Base-by-base conservation (phyloP, 2,888 invertebrate genomes). In the Pediacus dermestoides region DNA sequence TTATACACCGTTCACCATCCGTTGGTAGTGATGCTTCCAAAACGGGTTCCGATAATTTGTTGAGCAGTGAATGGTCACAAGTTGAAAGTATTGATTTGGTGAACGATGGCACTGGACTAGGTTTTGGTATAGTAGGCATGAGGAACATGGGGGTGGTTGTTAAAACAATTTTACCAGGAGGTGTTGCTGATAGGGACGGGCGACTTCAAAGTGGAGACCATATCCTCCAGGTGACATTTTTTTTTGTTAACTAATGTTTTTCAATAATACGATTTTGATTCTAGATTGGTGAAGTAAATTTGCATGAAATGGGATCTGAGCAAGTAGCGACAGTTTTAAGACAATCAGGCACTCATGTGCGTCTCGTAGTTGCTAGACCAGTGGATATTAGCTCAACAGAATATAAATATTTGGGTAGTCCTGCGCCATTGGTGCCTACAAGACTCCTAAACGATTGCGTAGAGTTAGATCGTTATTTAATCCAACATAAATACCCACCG, bases 91-190 rank as follows among this genome's bases (percentile, higher is more conserved):
- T 99, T 58, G 95, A 97, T 67, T 76, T 99, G 48, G 85, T 94
- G 28, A 97, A 97, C 71, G 97, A 97, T 78, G 96, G 95, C 44
- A 90, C 93, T 42, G 96, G 96, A 16, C 80, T 99, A 53, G 99
- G 99, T 22, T 99, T 99, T 74, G 99, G 91, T 63, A 99, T 99
- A 60, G 95, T 99, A 61, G 97, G 97, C 13, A 91, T 90, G 31
- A 82, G 95, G 55, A 93, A 93, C 52, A 95, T 96, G 52, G 97
- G 99, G 3, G 97, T 99, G n/a, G 96, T 99, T 47, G 96, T 99
- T 8, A 99, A 99, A 71, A 97, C 97, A 9, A 96, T 99, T 53
- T 74, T 97, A 42, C 93, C 95, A 0, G 97, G 95, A 3, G 97
- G 97, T 35, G 94, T 96, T 2, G 96, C 99, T 4, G 96, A 97